phyloP scores from a whole-genome alignment of 2,797 vertebrate species.

The Fistularia commersonii region DNA sequence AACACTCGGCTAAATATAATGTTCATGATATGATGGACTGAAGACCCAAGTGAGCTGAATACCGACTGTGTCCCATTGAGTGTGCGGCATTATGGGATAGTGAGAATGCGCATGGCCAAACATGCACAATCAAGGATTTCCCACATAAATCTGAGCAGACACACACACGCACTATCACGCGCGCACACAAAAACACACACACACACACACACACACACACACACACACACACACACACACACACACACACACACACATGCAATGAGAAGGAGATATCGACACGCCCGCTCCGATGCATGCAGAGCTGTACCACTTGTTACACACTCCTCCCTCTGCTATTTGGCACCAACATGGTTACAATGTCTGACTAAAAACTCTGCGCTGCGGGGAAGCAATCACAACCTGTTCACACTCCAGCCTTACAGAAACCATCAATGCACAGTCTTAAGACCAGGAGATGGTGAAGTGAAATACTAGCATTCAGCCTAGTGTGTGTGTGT shows the following conservation, averaged over 20 bases:
- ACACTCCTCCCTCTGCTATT: constrained; percentile 18
- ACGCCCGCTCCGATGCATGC: constrained; percentile 32
- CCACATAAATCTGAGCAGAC: constrained; percentile 48
- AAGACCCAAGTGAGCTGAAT: constrained; percentile 29
- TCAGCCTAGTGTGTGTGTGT: not conserved
- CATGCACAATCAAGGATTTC: constrained; percentile 49
- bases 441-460: constrained; percentile 15
- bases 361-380: constrained; percentile 71
- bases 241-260: too few relatives aligned
- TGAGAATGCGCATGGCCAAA: constrained; percentile 24
- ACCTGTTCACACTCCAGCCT: constrained; percentile 26
- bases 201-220: too few relatives aligned
- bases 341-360: constrained; percentile 5
- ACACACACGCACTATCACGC: constrained; percentile 5
- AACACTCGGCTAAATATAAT: not conserved
- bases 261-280: too few relatives aligned
- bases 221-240: too few relatives aligned
- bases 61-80: constrained; percentile 24
- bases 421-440: constrained; percentile 27
- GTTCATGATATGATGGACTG: not conserved
- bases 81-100: constrained; percentile 16
- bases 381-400: constrained; percentile 54
- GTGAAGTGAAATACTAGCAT: constrained; percentile 10
- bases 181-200: too few relatives aligned
- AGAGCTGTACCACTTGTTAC: constrained; percentile 19